Base-by-base conservation (phyloP, 2,888 invertebrate species). In the Polydrusus pterygomalis region DNA sequence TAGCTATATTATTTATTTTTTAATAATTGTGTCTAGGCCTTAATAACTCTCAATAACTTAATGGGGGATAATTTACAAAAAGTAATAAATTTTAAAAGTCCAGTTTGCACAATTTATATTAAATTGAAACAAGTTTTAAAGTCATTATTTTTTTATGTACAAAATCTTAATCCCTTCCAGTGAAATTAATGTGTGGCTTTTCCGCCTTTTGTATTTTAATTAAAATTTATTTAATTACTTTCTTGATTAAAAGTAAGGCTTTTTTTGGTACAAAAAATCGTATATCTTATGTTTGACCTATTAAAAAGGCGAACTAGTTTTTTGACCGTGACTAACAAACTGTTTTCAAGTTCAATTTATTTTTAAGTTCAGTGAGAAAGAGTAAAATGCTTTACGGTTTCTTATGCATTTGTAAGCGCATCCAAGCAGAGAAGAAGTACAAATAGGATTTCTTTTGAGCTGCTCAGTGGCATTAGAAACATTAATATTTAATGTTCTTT, bases 281-380 rank as follows among this genome's bases (percentile, higher is more conserved):
- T 20, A 18, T 51, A 51, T 51, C 47, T 49, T 51, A 20, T 1
- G 20, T 10, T 51, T 51, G 51, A 51, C 51, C 51, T 20, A 51
- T 20, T 18, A 51, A 51, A 7, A 11, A 47, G 47, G 1, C 17
- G 43, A 43, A 47, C 17, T 2, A 9, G 15, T 51, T 5, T 20
- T 20, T 20, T 8, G 13, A 51, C 51, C 51, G 20, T 51, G 51
- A 51, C 47, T 47, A 17, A 47, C 20, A 20, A 51, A 51, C 20
- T 47, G 17, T 17, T 20, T 20, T 51, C 18, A 11, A 51, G 20
- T 49, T 49, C 17, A 49, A 17, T 51, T 51, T 20, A 51, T 51
- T 51, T 51, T 51, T 20, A 51, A 51, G 51, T 51, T 51, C 51
- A 51, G 10, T 51, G 20, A 51, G 51, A 51, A 51, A 18, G 51